Conservation (phyloP, 2,797 vertebrate species). For the Phoxinus dragarum region DNA sequence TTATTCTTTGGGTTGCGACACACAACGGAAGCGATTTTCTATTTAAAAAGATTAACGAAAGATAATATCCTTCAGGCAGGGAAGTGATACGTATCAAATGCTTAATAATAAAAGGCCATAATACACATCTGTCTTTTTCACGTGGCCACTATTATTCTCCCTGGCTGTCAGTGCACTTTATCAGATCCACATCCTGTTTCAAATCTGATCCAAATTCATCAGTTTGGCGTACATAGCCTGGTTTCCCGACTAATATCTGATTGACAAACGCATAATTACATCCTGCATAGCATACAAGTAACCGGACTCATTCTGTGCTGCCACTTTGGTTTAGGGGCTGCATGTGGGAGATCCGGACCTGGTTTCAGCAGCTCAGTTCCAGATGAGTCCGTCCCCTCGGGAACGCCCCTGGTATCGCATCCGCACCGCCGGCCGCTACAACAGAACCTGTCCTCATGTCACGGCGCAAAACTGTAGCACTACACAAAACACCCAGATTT, state of each 20-base stretch:
- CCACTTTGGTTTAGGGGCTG: constrained; percentile 31
- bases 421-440: constrained; percentile 71
- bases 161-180: constrained; percentile 28
- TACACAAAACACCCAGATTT: constrained; percentile 1
- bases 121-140: constrained; percentile 39
- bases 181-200: constrained; percentile 18
- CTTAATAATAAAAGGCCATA: constrained; percentile 21
- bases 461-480: constrained; percentile 47
- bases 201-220: constrained; percentile 10
- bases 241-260: neutral
- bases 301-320: constrained; percentile 17
- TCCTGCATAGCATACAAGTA: neutral
- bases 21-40: constrained; percentile 8
- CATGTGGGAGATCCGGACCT: constrained; percentile 64
- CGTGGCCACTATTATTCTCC: constrained; percentile 25
- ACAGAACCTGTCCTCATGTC: constrained; percentile 76
- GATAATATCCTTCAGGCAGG: neutral
- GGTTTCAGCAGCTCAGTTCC: constrained; percentile 69
- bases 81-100: constrained; percentile 16
- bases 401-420: constrained; percentile 84
- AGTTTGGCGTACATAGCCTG: constrained; percentile 17
- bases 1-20: constrained; percentile 33
- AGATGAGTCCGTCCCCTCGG: constrained; percentile 74
- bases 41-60: neutral
- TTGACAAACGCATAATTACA: constrained; percentile 37